A percentile compares a stretch with the other conserved stretches of the same genome.
phyloP scores from a whole-genome alignment of 92 coral and sea anemone species.

The Epizoanthus ramosus region DNA sequence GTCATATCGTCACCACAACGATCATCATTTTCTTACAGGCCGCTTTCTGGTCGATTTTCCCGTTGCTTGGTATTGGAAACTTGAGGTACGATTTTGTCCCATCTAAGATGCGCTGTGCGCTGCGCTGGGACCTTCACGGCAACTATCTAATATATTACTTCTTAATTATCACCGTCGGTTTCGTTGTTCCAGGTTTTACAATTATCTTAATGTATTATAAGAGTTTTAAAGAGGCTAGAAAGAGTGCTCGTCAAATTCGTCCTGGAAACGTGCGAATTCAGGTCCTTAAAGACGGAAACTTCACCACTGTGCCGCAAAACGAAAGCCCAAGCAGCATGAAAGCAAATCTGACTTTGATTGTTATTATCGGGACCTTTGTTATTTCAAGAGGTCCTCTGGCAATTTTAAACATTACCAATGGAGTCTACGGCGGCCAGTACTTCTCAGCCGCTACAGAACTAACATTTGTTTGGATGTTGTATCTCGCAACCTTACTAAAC shows the following conservation, averaged over 20 bases:
- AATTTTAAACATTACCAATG: constrained; percentile 55
- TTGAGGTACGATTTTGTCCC: constrained; percentile 59
- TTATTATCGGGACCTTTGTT: constrained; percentile 75
- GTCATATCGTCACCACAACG: constrained; percentile 49
- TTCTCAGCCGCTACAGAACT: constrained; percentile 62
- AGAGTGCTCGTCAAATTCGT: constrained; percentile 81
- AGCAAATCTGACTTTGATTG: constrained; percentile 58
- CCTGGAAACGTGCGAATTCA: constrained; percentile 81
- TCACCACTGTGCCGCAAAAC: constrained; percentile 70
- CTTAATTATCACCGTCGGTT: constrained; percentile 64
- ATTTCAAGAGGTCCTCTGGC: constrained; percentile 66
- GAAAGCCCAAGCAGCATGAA: constrained; percentile 43
- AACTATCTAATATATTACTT: constrained; percentile 62
- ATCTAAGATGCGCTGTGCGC: constrained; percentile 67
- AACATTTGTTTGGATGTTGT: constrained; percentile 55
- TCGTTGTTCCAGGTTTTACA: constrained; percentile 58
- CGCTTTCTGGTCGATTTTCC: constrained; percentile 75
- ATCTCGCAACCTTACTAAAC: constrained; percentile 52
- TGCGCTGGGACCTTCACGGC: constrained; percentile 78
- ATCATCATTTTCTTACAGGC: constrained; percentile 53
- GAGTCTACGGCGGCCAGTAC: constrained; percentile 53
- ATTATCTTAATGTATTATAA: constrained; percentile 74
- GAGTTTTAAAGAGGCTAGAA: constrained; percentile 74
- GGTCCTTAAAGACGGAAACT: constrained; percentile 71
- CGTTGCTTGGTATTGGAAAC: constrained; percentile 70